Base-by-base conservation (phyloP, 2,797 vertebrate species). In the Neosilurus hyrtlii region DNA sequence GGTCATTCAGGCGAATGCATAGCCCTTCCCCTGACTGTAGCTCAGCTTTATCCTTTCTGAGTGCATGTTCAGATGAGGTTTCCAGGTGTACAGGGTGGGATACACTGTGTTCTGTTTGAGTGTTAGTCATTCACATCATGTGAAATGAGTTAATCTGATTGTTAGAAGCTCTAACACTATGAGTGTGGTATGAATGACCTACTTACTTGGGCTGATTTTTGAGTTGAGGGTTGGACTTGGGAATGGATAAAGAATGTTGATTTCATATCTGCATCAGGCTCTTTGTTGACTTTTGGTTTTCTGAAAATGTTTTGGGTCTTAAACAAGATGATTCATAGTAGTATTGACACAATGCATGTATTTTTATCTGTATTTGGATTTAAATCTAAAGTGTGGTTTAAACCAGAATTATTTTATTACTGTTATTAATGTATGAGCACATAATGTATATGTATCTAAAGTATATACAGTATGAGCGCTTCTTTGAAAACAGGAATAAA, bases 91-190 rank as follows among this genome's bases (percentile, higher is more conserved):
- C 20, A n/a, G n/a, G 18, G 5, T n/a, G 7, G 30, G 3, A 43
- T 15, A 3, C 65, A 12, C 51, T 2, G 20, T 59, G 2, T 26
- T 30, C 56, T 14, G 66, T 43, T 52, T n/a, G 20, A 51, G 10
- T 22, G 4, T 14, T 62, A 37, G 54, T 35, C 54, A 59, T 70
- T 80, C 52, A 70, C 52, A 24, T 68, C 66, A 70, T 80, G 65
- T 43, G 52, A 80, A 80, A 37, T 24, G 65, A 83, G 63, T 9
- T 61, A 54, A 68, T 24, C 10, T 70, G 35, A 77, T 52, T 61
- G 75, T 70, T 52, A 52, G 30, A 54, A 24, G 26, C 52, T 43
- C 37, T 1, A 71, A 51, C 37, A 26, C 56, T 61, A 35, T 16
- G 56, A 54, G 67, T 26, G 35, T 61, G 56, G 49, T 68, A 35